Percentiles rank a stretch among this genome's conserved stretches.
These are phyloP conservation scores for Drosophila ezoana DNA, from an alignment of 2,888 invertebrate genomes.

Conservation along the genomic window DNA sequence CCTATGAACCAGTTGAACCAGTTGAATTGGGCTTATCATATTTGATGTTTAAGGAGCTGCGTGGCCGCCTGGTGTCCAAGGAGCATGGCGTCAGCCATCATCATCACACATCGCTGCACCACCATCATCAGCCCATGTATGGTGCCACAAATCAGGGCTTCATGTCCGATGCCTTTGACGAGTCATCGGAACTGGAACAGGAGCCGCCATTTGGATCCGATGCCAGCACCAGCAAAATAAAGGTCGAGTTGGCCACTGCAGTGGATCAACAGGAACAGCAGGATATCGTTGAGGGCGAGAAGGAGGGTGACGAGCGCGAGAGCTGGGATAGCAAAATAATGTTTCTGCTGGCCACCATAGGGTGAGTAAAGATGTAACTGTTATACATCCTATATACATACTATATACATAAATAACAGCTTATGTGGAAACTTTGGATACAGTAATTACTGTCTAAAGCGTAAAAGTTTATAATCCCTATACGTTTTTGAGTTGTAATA, in stretches of 20 bases:
- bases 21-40: no score
- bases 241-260: conserved; percentile 67
- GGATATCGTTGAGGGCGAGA: conserved; percentile 89
- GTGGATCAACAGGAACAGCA: conserved; percentile 60
- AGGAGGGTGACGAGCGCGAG: conserved; percentile 90
- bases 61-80: conserved; percentile 90
- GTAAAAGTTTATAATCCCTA: no score
- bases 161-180: conserved; percentile 84
- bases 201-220: conserved; percentile 80
- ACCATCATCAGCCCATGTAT: conserved; percentile 87
- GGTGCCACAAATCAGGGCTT: conserved; percentile 95
- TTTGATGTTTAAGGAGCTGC: conserved; percentile 87
- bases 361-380: conserved; percentile 80
- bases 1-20: no score
- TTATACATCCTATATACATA: no score
- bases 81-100: conserved; percentile 89
- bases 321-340: conserved; percentile 97
- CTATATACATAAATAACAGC: no score
- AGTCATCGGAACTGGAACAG: conserved; percentile 81
- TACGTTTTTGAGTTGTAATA: no score
- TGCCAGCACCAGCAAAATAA: conserved; percentile 82
- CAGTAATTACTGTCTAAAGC: no score
- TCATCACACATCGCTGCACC: conserved; percentile 76
- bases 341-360: conserved; percentile 96
- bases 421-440: no score